Base-by-base conservation (phyloP, 2,888 invertebrate genomes). In the Pantelozetes paolii region DNA sequence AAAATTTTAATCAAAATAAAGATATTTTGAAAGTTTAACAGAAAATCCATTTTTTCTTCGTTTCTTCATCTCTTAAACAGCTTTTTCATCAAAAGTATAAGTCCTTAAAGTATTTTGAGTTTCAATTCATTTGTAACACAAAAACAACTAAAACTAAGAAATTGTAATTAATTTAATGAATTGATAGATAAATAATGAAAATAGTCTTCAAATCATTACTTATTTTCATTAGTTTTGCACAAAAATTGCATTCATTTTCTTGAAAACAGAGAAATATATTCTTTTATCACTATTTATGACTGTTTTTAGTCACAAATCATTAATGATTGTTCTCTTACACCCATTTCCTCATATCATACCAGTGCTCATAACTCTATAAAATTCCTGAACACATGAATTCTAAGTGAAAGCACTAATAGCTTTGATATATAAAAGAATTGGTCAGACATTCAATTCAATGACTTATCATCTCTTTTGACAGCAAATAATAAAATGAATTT, bases 221-320 rank as follows among this genome's bases (percentile, higher is more conserved):
- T 9, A 8, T 36, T 36, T 36, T 36, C 9, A 9, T 36, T 5
- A 8, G 18, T 20, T 8, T 50, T 50, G 8, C 50, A 50, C n/a
- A n/a, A n/a, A n/a, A n/a, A n/a, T 50, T 50, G 50, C 50, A 50
- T 50, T 50, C 54, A 26, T 54, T 54, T 26, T 54, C 54, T 23
- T 18, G 9, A 6, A 54, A 50, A 50, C 20, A 54, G 23, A 54
- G 15, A 62, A 62, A 30, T n/a, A 32, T 62, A 28, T 36, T 62
- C 28, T 18, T 62, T 23, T n/a, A 59, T 59, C 20, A 20, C 62
- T 62, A 62, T 62, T 62, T 62, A 32, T 62, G 32, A 36, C 62
- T 62, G 62, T 36, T 36, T 59, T 62, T 62, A 18, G 62, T 62
- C 30, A n/a, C 32, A 62, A 62, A 62, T 62, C 62, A 62, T 36